Conservation (phyloP, 1,140 invertebrate genomes). For the Zaprionus capensis region DNA sequence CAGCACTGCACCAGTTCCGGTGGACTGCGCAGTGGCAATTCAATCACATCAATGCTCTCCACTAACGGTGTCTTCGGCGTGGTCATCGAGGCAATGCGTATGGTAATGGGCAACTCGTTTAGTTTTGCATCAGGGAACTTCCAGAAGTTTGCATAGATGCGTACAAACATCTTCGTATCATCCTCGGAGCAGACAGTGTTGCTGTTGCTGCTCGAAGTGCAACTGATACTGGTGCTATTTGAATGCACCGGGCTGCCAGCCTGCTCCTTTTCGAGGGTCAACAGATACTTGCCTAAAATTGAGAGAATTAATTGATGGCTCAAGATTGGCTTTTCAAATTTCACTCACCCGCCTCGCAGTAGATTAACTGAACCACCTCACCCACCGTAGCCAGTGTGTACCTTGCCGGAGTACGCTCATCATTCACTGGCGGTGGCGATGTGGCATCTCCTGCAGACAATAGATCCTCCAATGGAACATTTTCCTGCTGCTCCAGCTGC, state of each 20-base stretch:
- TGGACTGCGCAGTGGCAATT: slow-evolving; percentile 75
- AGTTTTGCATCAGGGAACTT: slow-evolving; percentile 78
- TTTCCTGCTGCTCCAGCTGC: slow-evolving; percentile 24
- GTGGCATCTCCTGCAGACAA: slow-evolving; percentile 3
- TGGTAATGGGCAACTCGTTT: slow-evolving; percentile 78
- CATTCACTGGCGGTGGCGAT: slow-evolving; percentile 28
- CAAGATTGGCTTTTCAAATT: background rate
- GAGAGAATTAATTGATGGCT: background rate
- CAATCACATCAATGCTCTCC: slow-evolving; percentile 81
- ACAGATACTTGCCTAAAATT: slow-evolving; percentile 71
- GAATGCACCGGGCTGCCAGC: slow-evolving; percentile 78
- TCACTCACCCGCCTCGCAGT: slow-evolving; percentile 75
- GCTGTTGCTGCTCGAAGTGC: slow-evolving; percentile 79
- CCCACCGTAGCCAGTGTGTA: slow-evolving; percentile 78
- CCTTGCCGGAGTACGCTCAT: slow-evolving; percentile 60
- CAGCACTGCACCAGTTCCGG: slow-evolving; percentile 80
- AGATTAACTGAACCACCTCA: slow-evolving; percentile 79
- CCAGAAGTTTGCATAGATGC: slow-evolving; percentile 82
- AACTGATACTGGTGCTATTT: slow-evolving; percentile 75
- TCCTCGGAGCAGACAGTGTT: slow-evolving; percentile 76
- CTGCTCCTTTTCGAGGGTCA: slow-evolving; percentile 78
- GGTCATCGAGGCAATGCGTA: slow-evolving; percentile 81
- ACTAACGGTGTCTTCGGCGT: slow-evolving; percentile 78
- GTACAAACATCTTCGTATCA: slow-evolving; percentile 82
- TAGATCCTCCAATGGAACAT: slow-evolving; percentile 22